A percentile compares a stretch with the other conserved stretches of the same genome.
These are phyloP conservation scores for Drosophila rhopaloa DNA, from an alignment of 1,140 invertebrate genomes.

Conservation along the genomic window DNA sequence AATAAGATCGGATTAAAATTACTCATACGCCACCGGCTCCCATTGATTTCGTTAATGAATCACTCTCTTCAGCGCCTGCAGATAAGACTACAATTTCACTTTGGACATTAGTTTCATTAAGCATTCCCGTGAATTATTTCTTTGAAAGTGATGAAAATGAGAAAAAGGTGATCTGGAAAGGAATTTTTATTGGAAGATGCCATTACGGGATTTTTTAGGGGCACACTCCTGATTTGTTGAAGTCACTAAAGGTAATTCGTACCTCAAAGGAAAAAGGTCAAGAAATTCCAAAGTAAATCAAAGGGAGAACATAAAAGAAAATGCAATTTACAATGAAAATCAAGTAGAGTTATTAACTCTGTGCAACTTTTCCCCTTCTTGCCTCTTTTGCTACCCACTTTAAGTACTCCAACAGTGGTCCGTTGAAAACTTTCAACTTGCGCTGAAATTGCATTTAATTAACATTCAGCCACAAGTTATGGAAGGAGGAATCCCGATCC, in stretches of 20 bases:
- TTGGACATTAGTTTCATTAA: not conserved
- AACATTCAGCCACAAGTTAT: slow-evolving; percentile 28
- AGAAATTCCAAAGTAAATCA: not conserved
- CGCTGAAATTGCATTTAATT: slow-evolving; percentile 28
- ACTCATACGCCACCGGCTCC: slow-evolving; percentile 27
- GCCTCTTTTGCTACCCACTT: too few relatives aligned
- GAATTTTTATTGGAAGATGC: not conserved
- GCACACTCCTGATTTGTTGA: not conserved
- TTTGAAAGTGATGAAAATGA: not conserved
- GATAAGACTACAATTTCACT: not conserved
- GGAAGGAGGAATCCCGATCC: not conserved
- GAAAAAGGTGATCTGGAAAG: not conserved
- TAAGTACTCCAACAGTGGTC: not conserved
- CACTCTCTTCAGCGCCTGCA: not conserved
- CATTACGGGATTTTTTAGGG: too few relatives aligned
- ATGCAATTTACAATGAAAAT: slow-evolving; percentile 9
- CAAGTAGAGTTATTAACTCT: not conserved
- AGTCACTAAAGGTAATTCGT: not conserved
- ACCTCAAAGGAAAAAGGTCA: not conserved
- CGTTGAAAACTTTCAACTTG: slow-evolving; percentile 12
- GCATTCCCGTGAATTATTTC: slow-evolving; percentile 24
- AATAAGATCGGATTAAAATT: slow-evolving; percentile 15
- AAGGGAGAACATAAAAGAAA: slow-evolving; percentile 11
- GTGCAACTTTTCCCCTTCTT: not conserved
- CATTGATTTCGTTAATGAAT: slow-evolving; percentile 33